phyloP scores from a whole-genome alignment of 2,797 vertebrate species.

The Botia kubotai region DNA sequence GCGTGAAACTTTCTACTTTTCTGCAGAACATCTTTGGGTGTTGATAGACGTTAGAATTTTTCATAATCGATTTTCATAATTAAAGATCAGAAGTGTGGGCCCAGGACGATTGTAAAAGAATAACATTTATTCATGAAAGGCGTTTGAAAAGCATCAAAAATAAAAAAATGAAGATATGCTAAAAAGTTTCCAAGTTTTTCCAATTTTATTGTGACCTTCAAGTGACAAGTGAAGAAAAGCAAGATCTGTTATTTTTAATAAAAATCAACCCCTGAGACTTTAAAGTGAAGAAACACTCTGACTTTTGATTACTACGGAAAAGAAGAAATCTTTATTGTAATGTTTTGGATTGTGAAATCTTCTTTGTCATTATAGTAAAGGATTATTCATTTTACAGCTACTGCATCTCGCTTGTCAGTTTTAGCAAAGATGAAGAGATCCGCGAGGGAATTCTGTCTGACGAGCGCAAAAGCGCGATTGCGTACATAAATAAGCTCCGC shows the following conservation, averaged over 20 bases:
- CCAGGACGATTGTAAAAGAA: not conserved
- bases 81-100: not conserved
- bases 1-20: not conserved
- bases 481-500: slow-evolving; percentile 25
- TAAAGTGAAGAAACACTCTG: not conserved
- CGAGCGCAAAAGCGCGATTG: slow-evolving; percentile 3
- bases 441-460: not conserved
- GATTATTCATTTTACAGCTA: not conserved
- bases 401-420: not conserved
- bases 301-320: not conserved
- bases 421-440: slow-evolving; percentile 5
- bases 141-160: no score
- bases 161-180: not conserved
- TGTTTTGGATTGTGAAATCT: not conserved
- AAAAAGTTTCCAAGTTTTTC: not conserved
- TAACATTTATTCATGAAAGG: not conserved
- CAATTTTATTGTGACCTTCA: not conserved
- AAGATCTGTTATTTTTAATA: not conserved
- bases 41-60: not conserved
- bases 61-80: not conserved
- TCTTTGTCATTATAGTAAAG: not conserved
- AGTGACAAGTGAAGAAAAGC: not conserved
- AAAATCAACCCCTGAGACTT: slow-evolving; percentile 6
- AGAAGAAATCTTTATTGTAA: not conserved
- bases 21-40: not conserved